Evolutionary conservation across 2,113 vertebrate genomes (phyloP), one percentile per base, ranked within the genome.

Genomic region (Thryonomys swinderianus): DNA sequence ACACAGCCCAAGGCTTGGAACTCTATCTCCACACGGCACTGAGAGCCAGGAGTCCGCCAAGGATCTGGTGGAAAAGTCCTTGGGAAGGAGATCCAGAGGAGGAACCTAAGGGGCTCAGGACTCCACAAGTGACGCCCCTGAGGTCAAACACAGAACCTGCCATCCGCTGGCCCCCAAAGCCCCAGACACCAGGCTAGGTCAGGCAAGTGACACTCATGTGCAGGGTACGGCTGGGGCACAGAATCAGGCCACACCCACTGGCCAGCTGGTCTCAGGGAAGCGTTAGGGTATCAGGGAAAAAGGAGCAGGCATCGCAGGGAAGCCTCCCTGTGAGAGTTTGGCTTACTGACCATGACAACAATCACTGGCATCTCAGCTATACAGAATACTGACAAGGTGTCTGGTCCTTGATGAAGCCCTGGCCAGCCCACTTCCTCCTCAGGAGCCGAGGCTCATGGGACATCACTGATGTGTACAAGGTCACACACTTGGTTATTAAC

Each of bases 1-100:
- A 71, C 11, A 86, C 7, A 74, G 34, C 20, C 89, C 59, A 82
- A 27, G 66, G 62, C 67, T 74, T 78, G n/a, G 88, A 83, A 62
- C 61, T 59, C 83, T 21, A 85, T 37, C 37, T 82, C 85, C 88
- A 88, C 16, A n/a, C n/a, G 73, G 71, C 61, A 67, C 32, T 14
- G n/a, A 55, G 59, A 88, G 10, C 34, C 80, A 48, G 62, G 40
- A 37, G 7, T n/a, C 45, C 45, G 17, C 67, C 32, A 12, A 40
- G 14, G 1, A 3, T 14, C 27, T 2, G n/a, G 0, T 66, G 1
- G 8, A 7, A 48, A n/a, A 3, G 25, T 34, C 37, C 45, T 37
- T 0, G 2, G 48, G 48, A 94, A 6, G 7, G 37, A 48, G 51
- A 66, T 18, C 10, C 69, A 18, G 0, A 27, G 9, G 3, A 37